Evolutionary conservation across 2,888 invertebrate species (phyloP).

Genomic region (Acronicta leporina): DNA sequence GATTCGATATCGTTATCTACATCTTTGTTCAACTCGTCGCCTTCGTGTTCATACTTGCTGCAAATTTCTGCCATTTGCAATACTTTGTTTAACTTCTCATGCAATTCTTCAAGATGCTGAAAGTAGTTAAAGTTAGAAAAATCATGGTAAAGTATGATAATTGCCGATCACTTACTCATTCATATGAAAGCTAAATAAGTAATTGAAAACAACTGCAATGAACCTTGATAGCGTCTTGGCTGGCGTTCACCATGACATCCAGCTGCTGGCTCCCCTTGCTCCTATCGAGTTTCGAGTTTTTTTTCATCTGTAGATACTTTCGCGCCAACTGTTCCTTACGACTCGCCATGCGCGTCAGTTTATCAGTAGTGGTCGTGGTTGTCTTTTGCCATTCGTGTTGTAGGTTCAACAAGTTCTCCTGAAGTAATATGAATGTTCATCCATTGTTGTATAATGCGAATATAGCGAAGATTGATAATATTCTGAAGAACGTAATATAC

Average conservation of each 20-base stretch:
- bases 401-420: conserved; percentile 79
- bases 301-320: conserved; percentile 86
- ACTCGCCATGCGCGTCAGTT: conserved; percentile 79
- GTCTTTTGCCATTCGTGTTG: conserved; percentile 86
- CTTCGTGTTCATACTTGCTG: conserved; percentile 90
- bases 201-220: not conserved
- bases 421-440: not conserved
- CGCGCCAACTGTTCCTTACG: conserved; percentile 84
- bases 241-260: conserved; percentile 89
- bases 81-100: conserved; percentile 89
- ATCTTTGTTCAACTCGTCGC: conserved; percentile 80
- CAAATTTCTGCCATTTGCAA: conserved; percentile 90
- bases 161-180: too few species aligned
- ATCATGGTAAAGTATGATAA: too few species aligned
- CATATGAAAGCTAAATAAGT: not conserved
- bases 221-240: conserved; percentile 89
- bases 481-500: too few species aligned
- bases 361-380: conserved; percentile 78
- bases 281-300: conserved; percentile 84
- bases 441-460: too few species aligned
- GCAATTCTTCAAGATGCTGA: conserved; percentile 86
- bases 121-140: not conserved
- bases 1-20: conserved; percentile 59
- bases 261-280: conserved; percentile 87
- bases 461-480: too few species aligned